Conservation (phyloP, 2,113 vertebrate genomes). For the Haplochromis burtoni region DNA sequence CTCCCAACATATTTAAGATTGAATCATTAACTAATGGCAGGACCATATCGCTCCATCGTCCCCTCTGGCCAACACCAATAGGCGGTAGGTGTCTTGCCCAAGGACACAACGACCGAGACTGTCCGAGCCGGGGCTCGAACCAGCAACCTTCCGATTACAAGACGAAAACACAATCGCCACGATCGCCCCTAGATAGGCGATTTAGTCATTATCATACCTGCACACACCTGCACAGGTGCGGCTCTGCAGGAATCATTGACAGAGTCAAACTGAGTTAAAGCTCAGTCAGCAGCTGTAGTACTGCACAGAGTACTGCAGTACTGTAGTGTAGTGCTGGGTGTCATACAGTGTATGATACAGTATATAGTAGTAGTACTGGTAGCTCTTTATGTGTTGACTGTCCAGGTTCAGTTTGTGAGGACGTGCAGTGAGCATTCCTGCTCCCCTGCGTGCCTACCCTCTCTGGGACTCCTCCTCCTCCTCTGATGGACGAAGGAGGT, state of each 20-base stretch:
- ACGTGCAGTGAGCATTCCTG: not conserved
- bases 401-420: not conserved
- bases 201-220: not conserved
- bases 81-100: not conserved
- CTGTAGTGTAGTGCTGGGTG: not conserved
- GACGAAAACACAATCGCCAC: accelerated
- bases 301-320: not conserved
- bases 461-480: not conserved
- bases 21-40: not conserved
- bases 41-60: not conserved
- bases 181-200: not conserved
- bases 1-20: not conserved
- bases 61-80: not conserved
- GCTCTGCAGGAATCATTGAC: not conserved
- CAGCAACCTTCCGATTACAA: not conserved
- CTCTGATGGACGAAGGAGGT: not conserved
- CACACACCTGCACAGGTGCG: not conserved
- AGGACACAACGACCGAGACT: not conserved
- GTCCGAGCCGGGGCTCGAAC: not conserved
- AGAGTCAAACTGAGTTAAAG: not conserved
- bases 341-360: not conserved
- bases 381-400: not conserved
- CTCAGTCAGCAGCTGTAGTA: not conserved
- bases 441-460: not conserved
- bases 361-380: not conserved